Base-by-base conservation (phyloP, 2,113 vertebrate species). In the Sinocyclocheilus rhinocerous region DNA sequence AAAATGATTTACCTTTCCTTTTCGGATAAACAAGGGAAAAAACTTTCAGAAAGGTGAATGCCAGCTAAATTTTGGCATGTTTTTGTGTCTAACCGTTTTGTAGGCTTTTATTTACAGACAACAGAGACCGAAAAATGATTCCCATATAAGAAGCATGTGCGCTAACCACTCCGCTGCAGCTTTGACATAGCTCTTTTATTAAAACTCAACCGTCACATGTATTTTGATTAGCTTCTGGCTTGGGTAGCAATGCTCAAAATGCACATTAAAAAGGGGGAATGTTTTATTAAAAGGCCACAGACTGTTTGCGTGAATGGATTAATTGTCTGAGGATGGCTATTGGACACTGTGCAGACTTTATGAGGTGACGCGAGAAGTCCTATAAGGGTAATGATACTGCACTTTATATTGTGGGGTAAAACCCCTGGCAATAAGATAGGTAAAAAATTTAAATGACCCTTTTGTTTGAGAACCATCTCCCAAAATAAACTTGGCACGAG, bases 11-110 rank as follows among this genome's bases (percentile, higher is more conserved):
- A 77, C 70, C 48, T 86, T 83, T 79, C 57, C 80, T 42, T 92
- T 89, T 91, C 79, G 84, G 89, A 87, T 63, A 42, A 86, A 88
- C 79, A 26, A 65, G 80, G 82, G 33, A 72, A 89, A n/a, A 91
- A 90, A 91, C 90, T 65, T 85, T 86, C 69, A 87, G 18, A 88
- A 90, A 91, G 42, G 42, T 48, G 76, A 8, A 61, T 86, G 92
- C 92, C 93, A 92, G 73, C 76, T 50, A 76, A 85, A 88, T 90
- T 91, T 91, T 92, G 92, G 87, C 89, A 84, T 52, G 86, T 76
- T 78, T 29, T 81, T 83, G 33, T 83, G 84, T 86, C 2, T 87
- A 86, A 89, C 88, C 85, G 65, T 86, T 86, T 78, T 29, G 39
- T 15, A 26, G 8, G 20, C 39, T 69, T 50, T 70, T 61, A 29